Conservation (phyloP, 1,140 invertebrate species). For the Leptopilina clavipes region DNA sequence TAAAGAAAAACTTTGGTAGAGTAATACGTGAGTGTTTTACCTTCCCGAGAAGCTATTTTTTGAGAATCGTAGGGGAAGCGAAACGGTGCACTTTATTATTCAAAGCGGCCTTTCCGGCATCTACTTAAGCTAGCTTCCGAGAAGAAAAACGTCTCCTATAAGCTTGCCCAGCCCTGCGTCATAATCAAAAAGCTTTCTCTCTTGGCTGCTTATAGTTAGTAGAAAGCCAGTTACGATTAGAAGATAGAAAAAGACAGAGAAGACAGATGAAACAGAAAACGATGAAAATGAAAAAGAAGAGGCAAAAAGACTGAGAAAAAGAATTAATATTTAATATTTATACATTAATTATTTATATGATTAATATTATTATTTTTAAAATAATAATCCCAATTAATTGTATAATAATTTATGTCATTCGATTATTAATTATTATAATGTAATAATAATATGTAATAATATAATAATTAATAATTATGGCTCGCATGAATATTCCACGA, state of each 20-base stretch:
- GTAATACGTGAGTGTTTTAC: constrained; percentile 25
- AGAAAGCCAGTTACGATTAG: constrained; percentile 55
- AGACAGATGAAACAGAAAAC: constrained; percentile 36
- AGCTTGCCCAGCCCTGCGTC: constrained; percentile 65
- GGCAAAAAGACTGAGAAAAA: constrained; percentile 26
- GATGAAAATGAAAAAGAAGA: constrained; percentile 35
- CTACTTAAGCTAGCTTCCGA: constrained; percentile 41
- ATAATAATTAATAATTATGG: too few relatives aligned
- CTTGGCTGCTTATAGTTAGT: constrained; percentile 59
- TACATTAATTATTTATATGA: too few relatives aligned
- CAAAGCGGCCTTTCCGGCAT: constrained; percentile 19
- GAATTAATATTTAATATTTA: not conserved
- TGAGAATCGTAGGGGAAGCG: constrained; percentile 31
- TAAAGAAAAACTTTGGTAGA: not conserved
- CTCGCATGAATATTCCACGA: too few relatives aligned
- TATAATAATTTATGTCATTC: too few relatives aligned
- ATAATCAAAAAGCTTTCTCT: constrained; percentile 44
- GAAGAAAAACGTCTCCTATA: constrained; percentile 58
- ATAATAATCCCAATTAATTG: too few relatives aligned
- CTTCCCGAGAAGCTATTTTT: not conserved
- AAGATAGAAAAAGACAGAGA: constrained; percentile 37
- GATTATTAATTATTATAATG: too few relatives aligned
- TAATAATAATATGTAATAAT: too few relatives aligned
- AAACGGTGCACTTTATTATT: not conserved
- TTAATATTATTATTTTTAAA: too few relatives aligned